phyloP scores from a whole-genome alignment of 2,888 invertebrate species.

The Cinara cedri region DNA sequence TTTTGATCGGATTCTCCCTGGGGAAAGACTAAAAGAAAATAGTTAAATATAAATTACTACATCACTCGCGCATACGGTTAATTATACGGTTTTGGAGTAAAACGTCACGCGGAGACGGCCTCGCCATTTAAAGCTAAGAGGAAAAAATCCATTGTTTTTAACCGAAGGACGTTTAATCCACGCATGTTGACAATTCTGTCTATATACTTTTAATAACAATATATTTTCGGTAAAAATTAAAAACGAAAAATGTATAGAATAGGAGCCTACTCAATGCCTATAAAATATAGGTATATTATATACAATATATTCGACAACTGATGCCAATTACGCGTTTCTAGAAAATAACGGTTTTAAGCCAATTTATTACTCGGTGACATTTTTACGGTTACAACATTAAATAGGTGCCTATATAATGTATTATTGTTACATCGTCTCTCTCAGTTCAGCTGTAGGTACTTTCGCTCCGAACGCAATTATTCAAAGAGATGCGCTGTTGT shows the following conservation, averaged over 20 bases:
- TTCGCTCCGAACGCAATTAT: slow-evolving; percentile 31
- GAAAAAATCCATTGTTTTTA: slow-evolving; percentile 36
- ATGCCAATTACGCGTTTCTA: background rate
- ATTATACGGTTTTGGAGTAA: slow-evolving; percentile 8
- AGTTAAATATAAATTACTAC: background rate
- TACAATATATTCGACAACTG: no score
- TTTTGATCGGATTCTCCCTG: slow-evolving; percentile 1
- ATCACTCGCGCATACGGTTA: background rate
- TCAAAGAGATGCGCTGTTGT: slow-evolving; percentile 14
- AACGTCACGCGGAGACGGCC: slow-evolving; percentile 45
- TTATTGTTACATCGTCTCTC: no score
- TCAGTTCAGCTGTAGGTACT: background rate
- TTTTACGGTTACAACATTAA: slow-evolving; percentile 39
- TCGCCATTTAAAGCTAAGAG: slow-evolving; percentile 21
- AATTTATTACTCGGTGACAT: slow-evolving; percentile 18
- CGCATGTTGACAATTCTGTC: background rate
- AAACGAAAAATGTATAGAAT: slow-evolving; percentile 1
- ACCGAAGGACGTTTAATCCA: slow-evolving; percentile 32
- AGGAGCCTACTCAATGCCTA: background rate
- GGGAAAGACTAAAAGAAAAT: slow-evolving; percentile 27
- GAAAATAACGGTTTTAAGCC: slow-evolving; percentile 30
- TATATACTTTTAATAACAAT: background rate
- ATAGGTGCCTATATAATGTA: background rate
- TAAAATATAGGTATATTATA: background rate
- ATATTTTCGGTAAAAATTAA: background rate